Percentiles rank a stretch among this genome's conserved stretches.
Evolutionary conservation across 2,888 invertebrate genomes (phyloP).

Genomic region (Cremastobaeus sp.): DNA sequence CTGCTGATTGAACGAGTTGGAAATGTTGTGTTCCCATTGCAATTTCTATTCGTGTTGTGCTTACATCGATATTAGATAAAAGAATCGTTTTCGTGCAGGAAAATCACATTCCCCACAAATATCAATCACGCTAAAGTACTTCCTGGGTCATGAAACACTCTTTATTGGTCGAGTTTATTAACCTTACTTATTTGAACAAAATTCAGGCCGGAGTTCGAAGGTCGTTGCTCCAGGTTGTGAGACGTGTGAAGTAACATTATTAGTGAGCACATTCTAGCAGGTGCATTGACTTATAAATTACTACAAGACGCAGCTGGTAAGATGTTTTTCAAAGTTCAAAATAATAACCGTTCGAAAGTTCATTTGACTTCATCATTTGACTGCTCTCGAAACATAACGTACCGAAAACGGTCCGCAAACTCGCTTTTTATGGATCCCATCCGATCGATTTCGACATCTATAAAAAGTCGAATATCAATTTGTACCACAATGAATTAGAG

Average conservation of each 20-base stretch:
- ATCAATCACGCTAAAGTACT: slow-evolving; percentile 11
- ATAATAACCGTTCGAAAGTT: background rate
- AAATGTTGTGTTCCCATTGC: too few species aligned
- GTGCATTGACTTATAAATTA: slow-evolving; percentile 38
- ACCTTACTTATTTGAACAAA: slow-evolving; percentile 16
- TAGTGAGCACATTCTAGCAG: slow-evolving; percentile 3
- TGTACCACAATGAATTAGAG: too few species aligned
- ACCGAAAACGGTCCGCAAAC: too few species aligned
- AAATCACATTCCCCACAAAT: too few species aligned
- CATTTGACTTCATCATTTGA: background rate
- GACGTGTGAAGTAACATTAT: slow-evolving; percentile 4
- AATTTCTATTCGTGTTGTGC: too few species aligned
- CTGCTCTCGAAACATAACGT: too few species aligned
- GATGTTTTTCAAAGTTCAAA: slow-evolving; percentile 1
- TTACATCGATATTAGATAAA: too few species aligned
- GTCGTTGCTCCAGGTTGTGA: slow-evolving; percentile 20
- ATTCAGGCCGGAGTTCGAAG: slow-evolving; percentile 21
- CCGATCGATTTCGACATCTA: too few species aligned
- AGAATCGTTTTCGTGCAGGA: too few species aligned
- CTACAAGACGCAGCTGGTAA: slow-evolving; percentile 18
- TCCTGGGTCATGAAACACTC: slow-evolving; percentile 20
- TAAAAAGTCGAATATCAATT: too few species aligned
- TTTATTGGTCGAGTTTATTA: slow-evolving; percentile 23
- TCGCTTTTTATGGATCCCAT: too few species aligned
- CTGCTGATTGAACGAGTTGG: too few species aligned